These are phyloP conservation scores for Melikaiella ostensackeni DNA, from an alignment of 2,888 invertebrate genomes.

Conservation along the genomic window DNA sequence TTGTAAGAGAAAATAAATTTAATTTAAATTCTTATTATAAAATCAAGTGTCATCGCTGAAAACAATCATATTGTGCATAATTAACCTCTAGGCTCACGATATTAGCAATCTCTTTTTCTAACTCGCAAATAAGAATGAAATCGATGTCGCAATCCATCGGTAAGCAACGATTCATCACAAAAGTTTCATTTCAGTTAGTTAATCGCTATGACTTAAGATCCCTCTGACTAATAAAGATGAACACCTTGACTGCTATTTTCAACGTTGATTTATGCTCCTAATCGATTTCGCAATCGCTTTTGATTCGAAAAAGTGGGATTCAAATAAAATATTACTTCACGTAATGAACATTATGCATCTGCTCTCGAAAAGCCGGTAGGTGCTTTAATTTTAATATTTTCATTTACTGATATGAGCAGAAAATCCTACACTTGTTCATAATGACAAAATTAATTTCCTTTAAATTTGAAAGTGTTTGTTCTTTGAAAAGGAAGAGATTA, in stretches of 20 bases:
- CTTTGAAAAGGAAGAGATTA: too few species aligned
- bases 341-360: neutral
- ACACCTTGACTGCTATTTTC: slow-evolving; percentile 25
- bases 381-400: neutral
- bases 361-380: neutral
- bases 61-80: neutral
- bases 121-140: neutral
- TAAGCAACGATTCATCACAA: neutral
- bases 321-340: neutral
- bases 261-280: neutral
- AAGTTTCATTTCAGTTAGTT: slow-evolving; percentile 6
- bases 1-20: neutral
- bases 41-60: neutral
- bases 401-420: neutral
- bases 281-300: neutral
- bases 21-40: neutral
- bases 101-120: neutral
- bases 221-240: slow-evolving; percentile 17
- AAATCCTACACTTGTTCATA: neutral
- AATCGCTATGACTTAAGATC: neutral
- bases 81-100: neutral
- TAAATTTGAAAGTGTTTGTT: too few species aligned
- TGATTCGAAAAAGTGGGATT: slow-evolving; percentile 15
- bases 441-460: too few species aligned
- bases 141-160: neutral